These are phyloP conservation scores for rat (Rattus norvegicus) DNA, from an alignment of 2,113 vertebrate genomes.

Conservation along the genomic window DNA sequence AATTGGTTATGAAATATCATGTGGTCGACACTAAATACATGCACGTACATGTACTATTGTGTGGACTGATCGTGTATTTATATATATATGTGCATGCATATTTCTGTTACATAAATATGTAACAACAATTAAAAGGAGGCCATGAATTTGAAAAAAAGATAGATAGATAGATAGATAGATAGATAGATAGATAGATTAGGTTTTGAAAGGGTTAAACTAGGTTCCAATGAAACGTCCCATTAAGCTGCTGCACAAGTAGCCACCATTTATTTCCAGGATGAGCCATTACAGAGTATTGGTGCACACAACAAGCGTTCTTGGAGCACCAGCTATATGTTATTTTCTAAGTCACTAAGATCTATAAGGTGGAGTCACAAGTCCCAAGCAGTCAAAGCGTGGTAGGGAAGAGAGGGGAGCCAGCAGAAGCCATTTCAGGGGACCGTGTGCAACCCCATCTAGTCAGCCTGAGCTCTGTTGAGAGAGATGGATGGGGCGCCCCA, in stretches of 20 bases:
- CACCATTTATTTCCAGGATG: neutral
- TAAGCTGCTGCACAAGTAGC: neutral
- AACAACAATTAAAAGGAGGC: neutral
- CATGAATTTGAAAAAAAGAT: neutral
- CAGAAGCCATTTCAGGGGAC: neutral
- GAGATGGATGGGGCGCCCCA: neutral
- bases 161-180: too few species aligned
- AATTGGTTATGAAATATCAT: too few species aligned
- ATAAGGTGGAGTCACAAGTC: neutral
- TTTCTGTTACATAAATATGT: neutral
- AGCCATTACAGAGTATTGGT: neutral
- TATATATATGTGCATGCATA: neutral
- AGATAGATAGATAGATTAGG: too few species aligned
- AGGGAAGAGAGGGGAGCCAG: neutral
- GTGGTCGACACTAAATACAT: neutral
- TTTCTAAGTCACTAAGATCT: neutral
- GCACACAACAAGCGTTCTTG: neutral
- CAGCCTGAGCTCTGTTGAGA: rapidly evolving
- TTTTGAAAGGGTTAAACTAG: neutral
- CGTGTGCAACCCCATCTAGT: rapidly evolving
- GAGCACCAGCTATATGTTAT: neutral
- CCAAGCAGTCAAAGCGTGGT: neutral
- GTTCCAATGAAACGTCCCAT: neutral
- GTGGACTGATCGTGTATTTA: neutral
- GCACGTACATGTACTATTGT: neutral